Evolutionary conservation across 2,113 vertebrate species (phyloP).

Genomic region (Emberiza fucata): DNA sequence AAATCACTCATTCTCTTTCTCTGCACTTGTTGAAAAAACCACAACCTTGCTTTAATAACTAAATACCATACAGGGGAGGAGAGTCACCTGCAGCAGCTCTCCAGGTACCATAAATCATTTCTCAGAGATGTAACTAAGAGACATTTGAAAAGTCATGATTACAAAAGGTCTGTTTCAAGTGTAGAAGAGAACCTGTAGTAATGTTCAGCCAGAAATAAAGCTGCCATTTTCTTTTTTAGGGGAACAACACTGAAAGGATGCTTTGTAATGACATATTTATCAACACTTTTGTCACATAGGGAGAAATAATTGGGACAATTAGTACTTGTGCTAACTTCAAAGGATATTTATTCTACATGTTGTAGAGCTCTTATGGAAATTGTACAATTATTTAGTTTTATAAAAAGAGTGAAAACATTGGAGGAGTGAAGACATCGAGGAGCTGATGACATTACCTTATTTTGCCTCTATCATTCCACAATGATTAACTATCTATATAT

Average conservation of each 20-base stretch:
- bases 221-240: rapidly evolving
- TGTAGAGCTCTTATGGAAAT: neutral
- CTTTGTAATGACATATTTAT: neutral
- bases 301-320: neutral
- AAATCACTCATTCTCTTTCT: neutral
- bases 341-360: rapidly evolving
- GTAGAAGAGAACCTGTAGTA: neutral
- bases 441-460: neutral
- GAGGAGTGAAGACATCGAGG: neutral
- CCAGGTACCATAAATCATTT: neutral
- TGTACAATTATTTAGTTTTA: neutral
- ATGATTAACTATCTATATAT: neutral
- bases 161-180: neutral
- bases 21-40: neutral
- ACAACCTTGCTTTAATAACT: neutral
- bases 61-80: neutral
- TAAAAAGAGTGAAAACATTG: neutral
- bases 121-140: neutral
- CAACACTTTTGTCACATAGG: neutral
- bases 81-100: neutral
- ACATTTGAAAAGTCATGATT: neutral
- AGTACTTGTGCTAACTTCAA: neutral
- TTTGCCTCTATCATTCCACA: neutral
- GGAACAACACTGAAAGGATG: neutral
- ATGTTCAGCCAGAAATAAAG: neutral